Conservation (phyloP, 2,888 invertebrate genomes). For the Resseliella maxima region DNA sequence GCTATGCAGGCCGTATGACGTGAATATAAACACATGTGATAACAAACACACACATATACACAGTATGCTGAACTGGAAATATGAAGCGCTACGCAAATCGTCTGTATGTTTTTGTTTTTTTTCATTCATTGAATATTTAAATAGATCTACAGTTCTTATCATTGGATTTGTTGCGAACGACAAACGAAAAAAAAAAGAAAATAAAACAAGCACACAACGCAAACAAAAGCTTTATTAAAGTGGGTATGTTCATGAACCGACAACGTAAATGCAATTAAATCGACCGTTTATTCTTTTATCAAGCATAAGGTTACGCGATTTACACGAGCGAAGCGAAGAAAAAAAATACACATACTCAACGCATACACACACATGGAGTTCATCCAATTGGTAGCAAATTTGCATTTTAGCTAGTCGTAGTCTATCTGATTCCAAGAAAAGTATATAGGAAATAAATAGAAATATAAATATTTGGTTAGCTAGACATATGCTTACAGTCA, state of each 20-base stretch:
- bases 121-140: not conserved
- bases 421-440: no score
- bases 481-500: no score
- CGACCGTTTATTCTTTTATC: not conserved
- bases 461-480: no score
- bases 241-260: slow-evolving; percentile 1
- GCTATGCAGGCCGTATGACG: slow-evolving; percentile 17
- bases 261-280: slow-evolving; percentile 13
- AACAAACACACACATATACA: no score
- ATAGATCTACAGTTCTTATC: not conserved
- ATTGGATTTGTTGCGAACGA: not conserved
- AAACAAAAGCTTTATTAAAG: not conserved
- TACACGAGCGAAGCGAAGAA: not conserved
- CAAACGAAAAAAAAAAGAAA: not conserved
- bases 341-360: no score
- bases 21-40: not conserved
- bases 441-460: no score
- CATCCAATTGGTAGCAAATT: not conserved
- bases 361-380: not conserved
- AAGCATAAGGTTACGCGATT: slow-evolving; percentile 5
- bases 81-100: not conserved
- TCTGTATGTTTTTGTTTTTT: not conserved
- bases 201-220: not conserved
- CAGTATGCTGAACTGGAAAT: not conserved
- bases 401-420: not conserved